These are phyloP conservation scores for Sinocyclocheilus grahami DNA, from an alignment of 2,113 vertebrate genomes.

Conservation along the genomic window DNA sequence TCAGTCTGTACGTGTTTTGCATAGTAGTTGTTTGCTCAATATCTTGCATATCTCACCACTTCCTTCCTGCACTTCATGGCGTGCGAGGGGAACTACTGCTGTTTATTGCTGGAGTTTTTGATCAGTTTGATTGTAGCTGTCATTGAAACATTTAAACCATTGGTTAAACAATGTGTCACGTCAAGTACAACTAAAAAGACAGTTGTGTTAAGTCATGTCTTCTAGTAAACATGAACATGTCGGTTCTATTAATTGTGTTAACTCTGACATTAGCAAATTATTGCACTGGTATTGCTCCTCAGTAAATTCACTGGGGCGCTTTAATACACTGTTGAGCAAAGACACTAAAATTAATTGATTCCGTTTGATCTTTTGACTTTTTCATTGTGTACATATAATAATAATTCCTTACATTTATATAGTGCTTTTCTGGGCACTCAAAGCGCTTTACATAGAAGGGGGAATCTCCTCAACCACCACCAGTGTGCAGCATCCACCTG, in stretches of 20 bases:
- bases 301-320: slow-evolving; percentile 23
- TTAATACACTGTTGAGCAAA: slow-evolving; percentile 31
- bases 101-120: slow-evolving; percentile 35
- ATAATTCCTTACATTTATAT: too few relatives aligned
- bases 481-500: too few relatives aligned
- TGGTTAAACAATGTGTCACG: background rate
- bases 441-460: too few relatives aligned
- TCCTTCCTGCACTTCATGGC: slow-evolving; percentile 66
- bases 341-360: slow-evolving; percentile 66
- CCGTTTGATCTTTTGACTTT: slow-evolving; percentile 36
- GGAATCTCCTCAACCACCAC: too few relatives aligned
- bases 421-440: too few relatives aligned
- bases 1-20: slow-evolving; percentile 30
- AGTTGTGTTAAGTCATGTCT: background rate
- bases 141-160: background rate
- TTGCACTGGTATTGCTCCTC: background rate
- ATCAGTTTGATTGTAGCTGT: background rate
- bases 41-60: slow-evolving; percentile 66
- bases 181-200: background rate
- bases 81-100: slow-evolving; percentile 43
- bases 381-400: slow-evolving; percentile 21
- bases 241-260: slow-evolving; percentile 1
- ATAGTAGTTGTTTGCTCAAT: slow-evolving; percentile 24
- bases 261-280: background rate
- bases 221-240: background rate